Evolutionary conservation across 2,113 vertebrate species (phyloP), one percentile per base, ranked within the genome.

Genomic region (Rhea pennata): DNA sequence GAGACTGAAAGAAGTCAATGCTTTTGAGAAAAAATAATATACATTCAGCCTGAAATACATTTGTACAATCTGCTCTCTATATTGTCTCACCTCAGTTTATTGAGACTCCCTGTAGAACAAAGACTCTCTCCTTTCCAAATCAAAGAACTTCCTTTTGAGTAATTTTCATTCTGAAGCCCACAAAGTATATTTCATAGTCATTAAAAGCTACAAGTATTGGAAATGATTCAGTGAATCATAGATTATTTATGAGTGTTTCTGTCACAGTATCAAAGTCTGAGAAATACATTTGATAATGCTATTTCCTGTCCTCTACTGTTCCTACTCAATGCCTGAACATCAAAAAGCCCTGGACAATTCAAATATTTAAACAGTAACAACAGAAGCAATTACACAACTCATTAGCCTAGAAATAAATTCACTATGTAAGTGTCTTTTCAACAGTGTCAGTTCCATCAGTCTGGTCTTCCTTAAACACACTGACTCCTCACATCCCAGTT

Each of bases 341-440:
- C n/a, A 84, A 88, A 91, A 81, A 33, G 1, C 42, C 65, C 80
- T 81, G 40, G 86, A 74, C 59, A 93, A 92, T 61, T 67, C 56
- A 78, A 96, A 75, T 93, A 84, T 94, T 95, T 90, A 71, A 94
- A 78, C 14, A 87, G 39, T 61, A 66, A 87, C 24, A 66, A 65
- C 31, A 86, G 71, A 79, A 94, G 64, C 19, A 36, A 56, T 80
- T 65, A 67, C 51, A 2, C 24, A 75, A 40, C 9, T 84, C 39
- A 44, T 40, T 53, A 65, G 15, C 74, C 88, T n/a, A 71, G 33
- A 75, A 84, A 72, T 27, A 87, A 94, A 96, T 61, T 72, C 44
- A 86, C 10, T 27, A 54, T 16, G 22, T 20, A 86, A 75, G 21
- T 78, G 71, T 77, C 69, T 84, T 27, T 94, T 91, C 40, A 70